Base-by-base conservation (phyloP, 1,140 invertebrate genomes). In the Rhynchophorus ferrugineus region DNA sequence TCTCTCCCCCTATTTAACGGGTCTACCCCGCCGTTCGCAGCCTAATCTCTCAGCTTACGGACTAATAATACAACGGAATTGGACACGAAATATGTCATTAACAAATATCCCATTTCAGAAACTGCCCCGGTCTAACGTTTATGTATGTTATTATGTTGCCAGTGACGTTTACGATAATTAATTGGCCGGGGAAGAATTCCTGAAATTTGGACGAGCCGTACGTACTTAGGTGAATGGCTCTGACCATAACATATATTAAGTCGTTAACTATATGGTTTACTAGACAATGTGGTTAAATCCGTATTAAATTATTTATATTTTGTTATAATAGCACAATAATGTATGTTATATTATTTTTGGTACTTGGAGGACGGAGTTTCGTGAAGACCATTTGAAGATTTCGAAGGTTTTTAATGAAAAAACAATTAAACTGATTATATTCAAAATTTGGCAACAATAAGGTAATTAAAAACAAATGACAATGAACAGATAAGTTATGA, bases 11-110 rank as follows among this genome's bases (percentile, higher is more conserved):
- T 48, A 52, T 56, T 58, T 56, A 57, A 58, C 44, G 51, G 24
- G 24, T 29, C 48, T 57, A 57, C 56, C 57, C 57, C 56, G 54
- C 56, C 42, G 56, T 52, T 59, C 56, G 58, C 56, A 57, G 59
- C 61, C 56, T 61, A 63, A 63, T 63, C 61, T 61, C 61, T 57
- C 57, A 55, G 50, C 55, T 57, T 57, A 61, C 54, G 46, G 51
- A 49, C 52, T 63, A 63, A 63, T 61, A 61, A 60, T 53, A 59
- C 49, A 50, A 54, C 52, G 50, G 54, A 54, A 63, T 53, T 52
- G 50, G 47, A 56, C 51, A 58, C 45, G 52, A 49, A 56, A 58
- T 60, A 58, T 60, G 57, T 59, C 57, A 60, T 63, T 61, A 63
- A 58, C 59, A 60, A 57, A 55, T 58, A 57, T 61, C 54, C 59